phyloP scores from a whole-genome alignment of 2,888 invertebrate species.

The Eupithecia centaureata region DNA sequence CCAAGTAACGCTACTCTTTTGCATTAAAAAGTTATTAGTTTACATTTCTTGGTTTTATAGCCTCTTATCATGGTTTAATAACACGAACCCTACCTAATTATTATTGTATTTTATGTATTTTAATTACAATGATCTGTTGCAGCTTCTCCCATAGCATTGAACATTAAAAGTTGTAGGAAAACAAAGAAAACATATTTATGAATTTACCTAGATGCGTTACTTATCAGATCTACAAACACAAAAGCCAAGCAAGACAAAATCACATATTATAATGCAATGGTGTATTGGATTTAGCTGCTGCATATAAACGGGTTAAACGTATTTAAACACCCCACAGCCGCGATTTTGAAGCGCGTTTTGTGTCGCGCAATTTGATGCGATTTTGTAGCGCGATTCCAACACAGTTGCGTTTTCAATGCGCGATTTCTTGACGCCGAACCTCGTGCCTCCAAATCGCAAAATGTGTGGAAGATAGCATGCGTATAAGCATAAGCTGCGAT shows the following conservation, averaged over 20 bases:
- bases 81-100: neutral
- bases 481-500: no score
- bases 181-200: neutral
- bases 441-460: no score
- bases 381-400: no score
- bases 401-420: no score
- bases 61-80: neutral
- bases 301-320: neutral
- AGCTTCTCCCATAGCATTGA: neutral
- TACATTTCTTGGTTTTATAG: neutral
- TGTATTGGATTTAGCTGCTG: neutral
- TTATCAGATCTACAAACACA: neutral
- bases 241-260: slow-evolving; percentile 1
- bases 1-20: neutral
- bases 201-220: neutral
- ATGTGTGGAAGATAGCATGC: no score
- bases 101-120: no score
- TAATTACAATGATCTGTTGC: neutral
- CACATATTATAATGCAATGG: neutral
- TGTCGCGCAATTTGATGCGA: no score
- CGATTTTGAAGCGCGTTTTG: no score
- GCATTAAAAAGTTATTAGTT: neutral
- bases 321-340: no score
- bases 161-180: neutral
- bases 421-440: no score